Percentiles rank a stretch among this genome's conserved stretches.
phyloP scores from a whole-genome alignment of 2,888 invertebrate genomes.

The Erannis defoliaria region DNA sequence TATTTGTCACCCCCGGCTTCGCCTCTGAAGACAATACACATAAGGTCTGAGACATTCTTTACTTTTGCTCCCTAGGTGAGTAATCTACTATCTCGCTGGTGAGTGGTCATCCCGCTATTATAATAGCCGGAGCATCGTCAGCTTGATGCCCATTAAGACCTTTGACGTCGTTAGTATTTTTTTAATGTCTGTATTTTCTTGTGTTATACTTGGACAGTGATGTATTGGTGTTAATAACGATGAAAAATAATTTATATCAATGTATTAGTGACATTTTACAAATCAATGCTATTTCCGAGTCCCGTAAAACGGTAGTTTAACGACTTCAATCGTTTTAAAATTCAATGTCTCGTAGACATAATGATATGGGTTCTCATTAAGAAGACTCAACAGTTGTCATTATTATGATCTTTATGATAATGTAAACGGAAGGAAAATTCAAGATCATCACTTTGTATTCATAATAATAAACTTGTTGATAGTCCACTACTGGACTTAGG shows the following conservation, averaged over 20 bases:
- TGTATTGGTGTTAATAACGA: not conserved
- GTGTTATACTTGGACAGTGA: too few species aligned
- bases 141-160: too few species aligned
- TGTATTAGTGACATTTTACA: not conserved
- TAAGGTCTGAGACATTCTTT: too few species aligned
- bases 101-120: too few species aligned
- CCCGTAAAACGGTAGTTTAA: conserved; percentile 33
- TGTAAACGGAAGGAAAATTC: conserved; percentile 43
- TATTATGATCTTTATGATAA: conserved; percentile 30
- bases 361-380: conserved; percentile 32
- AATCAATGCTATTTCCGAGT: conserved; percentile 33
- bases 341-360: conserved; percentile 36
- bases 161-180: too few species aligned
- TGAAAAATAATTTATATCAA: not conserved
- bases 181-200: not conserved
- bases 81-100: too few species aligned
- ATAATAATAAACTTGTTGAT: not conserved
- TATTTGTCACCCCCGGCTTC: too few species aligned
- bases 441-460: conserved; percentile 25
- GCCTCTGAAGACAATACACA: too few species aligned
- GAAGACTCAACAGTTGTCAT: conserved; percentile 31
- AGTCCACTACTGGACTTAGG: too few species aligned
- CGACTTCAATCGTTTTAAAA: conserved; percentile 26
- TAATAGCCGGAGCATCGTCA: too few species aligned
- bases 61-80: too few species aligned